Evolutionary conservation across 1,140 invertebrate species (phyloP).

Genomic region (Drosophila asahinai): DNA sequence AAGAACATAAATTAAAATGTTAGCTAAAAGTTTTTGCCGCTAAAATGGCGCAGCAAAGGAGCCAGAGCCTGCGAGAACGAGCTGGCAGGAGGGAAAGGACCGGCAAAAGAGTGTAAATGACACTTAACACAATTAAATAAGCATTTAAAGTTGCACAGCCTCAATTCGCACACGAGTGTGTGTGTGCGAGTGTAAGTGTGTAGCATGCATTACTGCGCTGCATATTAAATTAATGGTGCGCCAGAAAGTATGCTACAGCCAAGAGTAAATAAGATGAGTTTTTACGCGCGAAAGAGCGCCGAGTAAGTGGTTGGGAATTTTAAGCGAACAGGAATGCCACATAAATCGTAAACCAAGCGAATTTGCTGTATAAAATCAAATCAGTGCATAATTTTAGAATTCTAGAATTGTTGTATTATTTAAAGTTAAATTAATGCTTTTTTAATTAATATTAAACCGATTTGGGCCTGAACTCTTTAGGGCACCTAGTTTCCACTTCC

Average conservation of each 20-base stretch:
- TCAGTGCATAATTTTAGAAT: too few species aligned
- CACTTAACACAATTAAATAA: constrained; percentile 84
- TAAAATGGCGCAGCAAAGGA: constrained; percentile 62
- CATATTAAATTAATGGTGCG: constrained; percentile 77
- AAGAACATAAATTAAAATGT: constrained; percentile 80
- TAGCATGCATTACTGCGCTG: constrained; percentile 44
- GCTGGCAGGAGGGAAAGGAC: constrained; percentile 4
- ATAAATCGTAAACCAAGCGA: too few species aligned
- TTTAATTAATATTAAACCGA: neutral
- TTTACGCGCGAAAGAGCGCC: neutral
- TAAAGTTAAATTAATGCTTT: neutral
- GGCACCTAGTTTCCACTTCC: neutral
- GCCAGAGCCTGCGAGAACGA: neutral
- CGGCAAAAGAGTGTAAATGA: constrained; percentile 70
- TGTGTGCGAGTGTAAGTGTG: neutral
- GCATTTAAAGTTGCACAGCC: constrained; percentile 73
- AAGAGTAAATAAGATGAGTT: constrained; percentile 17
- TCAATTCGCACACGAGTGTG: neutral
- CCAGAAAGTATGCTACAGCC: constrained; percentile 66
- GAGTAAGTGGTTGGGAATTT: neutral
- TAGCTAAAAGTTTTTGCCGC: constrained; percentile 77
- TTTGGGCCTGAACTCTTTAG: neutral
- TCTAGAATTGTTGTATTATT: too few species aligned
- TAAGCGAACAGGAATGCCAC: neutral
- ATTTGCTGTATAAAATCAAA: too few species aligned